Percentiles rank a stretch among this genome's conserved stretches.
These are phyloP conservation scores for Equus quagga DNA, from an alignment of 2,113 vertebrate species.

Conservation along the genomic window DNA sequence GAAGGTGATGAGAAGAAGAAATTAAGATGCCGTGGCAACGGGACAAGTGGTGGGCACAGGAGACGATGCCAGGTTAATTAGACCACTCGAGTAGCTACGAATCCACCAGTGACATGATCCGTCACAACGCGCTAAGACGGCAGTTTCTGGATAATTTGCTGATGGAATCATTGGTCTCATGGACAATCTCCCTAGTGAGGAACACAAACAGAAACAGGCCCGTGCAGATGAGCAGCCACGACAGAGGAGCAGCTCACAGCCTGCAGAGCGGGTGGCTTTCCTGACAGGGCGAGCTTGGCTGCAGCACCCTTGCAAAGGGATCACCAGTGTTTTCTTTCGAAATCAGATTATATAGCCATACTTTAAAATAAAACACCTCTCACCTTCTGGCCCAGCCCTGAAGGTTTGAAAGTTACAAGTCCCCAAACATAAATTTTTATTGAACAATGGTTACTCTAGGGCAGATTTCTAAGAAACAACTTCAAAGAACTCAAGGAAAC, in stretches of 20 bases:
- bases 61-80: slow-evolving; percentile 89
- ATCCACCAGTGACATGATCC: slow-evolving; percentile 83
- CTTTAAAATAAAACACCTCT: slow-evolving; percentile 43
- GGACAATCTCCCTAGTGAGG: slow-evolving; percentile 93
- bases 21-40: slow-evolving; percentile 78
- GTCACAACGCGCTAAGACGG: slow-evolving; percentile 85
- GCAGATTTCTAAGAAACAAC: slow-evolving; percentile 58
- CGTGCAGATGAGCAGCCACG: not conserved
- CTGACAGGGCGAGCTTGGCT: not conserved
- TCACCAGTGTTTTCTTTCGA: not conserved
- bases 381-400: slow-evolving; percentile 74
- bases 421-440: slow-evolving; percentile 75
- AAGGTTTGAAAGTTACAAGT: slow-evolving; percentile 81
- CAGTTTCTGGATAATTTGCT: slow-evolving; percentile 95
- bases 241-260: slow-evolving; percentile 41
- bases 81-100: slow-evolving; percentile 84
- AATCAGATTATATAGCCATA: not conserved
- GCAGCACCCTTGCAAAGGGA: not conserved
- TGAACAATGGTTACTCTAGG: slow-evolving; percentile 76
- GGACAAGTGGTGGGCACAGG: slow-evolving; percentile 77
- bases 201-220: slow-evolving; percentile 89
- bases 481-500: slow-evolving; percentile 59
- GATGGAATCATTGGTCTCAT: slow-evolving; percentile 91
- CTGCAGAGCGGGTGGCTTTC: not conserved
- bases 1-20: slow-evolving; percentile 74